A percentile compares a stretch with the other conserved stretches of the same genome.
phyloP scores from a whole-genome alignment of 1,140 invertebrate genomes.

The Drosophila busckii region DNA sequence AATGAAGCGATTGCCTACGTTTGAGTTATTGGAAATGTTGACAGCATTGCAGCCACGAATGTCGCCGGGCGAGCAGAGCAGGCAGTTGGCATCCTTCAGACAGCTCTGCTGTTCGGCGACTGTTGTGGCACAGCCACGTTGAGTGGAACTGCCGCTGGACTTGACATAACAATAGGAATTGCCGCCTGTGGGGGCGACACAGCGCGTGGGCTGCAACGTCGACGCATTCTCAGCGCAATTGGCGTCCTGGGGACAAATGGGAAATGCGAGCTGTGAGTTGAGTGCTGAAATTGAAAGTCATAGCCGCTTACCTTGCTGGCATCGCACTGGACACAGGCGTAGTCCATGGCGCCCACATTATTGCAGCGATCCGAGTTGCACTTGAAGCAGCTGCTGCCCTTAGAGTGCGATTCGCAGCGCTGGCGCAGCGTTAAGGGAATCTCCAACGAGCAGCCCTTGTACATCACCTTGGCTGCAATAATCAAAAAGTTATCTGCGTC shows the following conservation, averaged over 20 bases:
- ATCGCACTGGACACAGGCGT: constrained; percentile 62
- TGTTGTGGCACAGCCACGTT: constrained; percentile 60
- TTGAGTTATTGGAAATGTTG: constrained; percentile 32
- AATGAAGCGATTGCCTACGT: constrained; percentile 40
- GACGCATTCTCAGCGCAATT: constrained; percentile 46
- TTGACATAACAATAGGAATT: constrained; percentile 71
- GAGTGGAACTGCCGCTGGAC: constrained; percentile 19
- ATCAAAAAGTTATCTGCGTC: neutral
- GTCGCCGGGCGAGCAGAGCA: constrained; percentile 60
- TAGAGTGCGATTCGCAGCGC: constrained; percentile 25
- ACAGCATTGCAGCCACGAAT: constrained; percentile 52
- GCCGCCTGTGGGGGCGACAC: constrained; percentile 48
- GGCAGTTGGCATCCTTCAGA: constrained; percentile 54
- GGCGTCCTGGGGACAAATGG: constrained; percentile 21
- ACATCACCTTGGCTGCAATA: constrained; percentile 52
- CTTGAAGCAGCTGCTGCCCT: constrained; percentile 47
- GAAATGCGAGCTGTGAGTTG: neutral
- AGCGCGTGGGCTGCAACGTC: constrained; percentile 31
- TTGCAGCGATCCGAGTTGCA: constrained; percentile 71
- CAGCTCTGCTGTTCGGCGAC: constrained; percentile 53
- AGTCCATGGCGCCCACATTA: constrained; percentile 50
- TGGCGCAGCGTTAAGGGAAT: constrained; percentile 49
- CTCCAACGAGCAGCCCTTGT: constrained; percentile 65
- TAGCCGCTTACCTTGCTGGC: constrained; percentile 44
- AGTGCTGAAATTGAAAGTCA: neutral